Percentiles rank a stretch among this genome's conserved stretches.
Conservation (phyloP, 1,140 invertebrate species). For the Drosophila asahinai region DNA sequence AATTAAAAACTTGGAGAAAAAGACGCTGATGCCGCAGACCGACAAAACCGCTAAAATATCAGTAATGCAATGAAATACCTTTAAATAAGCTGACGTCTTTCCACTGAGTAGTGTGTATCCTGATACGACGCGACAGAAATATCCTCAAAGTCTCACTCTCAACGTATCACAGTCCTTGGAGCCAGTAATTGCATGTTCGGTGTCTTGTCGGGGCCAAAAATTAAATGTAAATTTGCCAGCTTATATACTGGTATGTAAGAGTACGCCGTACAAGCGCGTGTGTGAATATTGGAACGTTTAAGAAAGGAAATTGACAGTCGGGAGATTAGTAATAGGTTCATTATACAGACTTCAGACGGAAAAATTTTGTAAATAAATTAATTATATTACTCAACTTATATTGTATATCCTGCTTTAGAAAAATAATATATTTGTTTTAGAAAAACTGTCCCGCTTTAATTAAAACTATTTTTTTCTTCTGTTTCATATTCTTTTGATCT, state of each 20-base stretch:
- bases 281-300: background rate
- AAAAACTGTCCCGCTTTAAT: too few relatives aligned
- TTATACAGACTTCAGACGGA: too few relatives aligned
- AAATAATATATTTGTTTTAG: too few relatives aligned
- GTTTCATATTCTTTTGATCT: too few relatives aligned
- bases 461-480: too few relatives aligned
- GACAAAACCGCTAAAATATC: slow-evolving; percentile 55
- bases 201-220: slow-evolving; percentile 38
- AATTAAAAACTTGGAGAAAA: slow-evolving; percentile 68
- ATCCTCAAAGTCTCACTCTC: slow-evolving; percentile 7
- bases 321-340: background rate
- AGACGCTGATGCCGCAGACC: slow-evolving; percentile 24
- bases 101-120: background rate
- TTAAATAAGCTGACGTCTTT: background rate
- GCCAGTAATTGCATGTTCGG: slow-evolving; percentile 38
- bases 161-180: background rate
- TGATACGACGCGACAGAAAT: slow-evolving; percentile 1
- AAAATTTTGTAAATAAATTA: background rate
- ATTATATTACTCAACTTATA: background rate
- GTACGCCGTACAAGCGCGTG: background rate
- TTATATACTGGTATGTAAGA: background rate
- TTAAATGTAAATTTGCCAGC: slow-evolving; percentile 43
- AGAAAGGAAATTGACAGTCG: background rate
- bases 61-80: slow-evolving; percentile 31
- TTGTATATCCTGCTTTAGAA: too few relatives aligned